Conservation (phyloP, 2,113 vertebrate genomes). For the Xenopus borealis region DNA sequence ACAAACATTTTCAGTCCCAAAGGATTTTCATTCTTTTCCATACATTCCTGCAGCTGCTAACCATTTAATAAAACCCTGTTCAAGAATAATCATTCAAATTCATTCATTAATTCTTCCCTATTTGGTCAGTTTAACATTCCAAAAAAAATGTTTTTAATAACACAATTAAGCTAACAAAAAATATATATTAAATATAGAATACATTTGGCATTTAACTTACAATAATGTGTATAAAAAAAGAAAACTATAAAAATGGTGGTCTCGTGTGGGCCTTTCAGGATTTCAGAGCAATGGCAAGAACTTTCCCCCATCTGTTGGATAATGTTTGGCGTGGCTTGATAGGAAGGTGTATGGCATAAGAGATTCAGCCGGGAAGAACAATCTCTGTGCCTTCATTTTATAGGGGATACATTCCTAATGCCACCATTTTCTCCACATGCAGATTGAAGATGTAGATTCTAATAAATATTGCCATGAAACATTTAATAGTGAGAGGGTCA, state of each 20-base stretch:
- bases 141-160: constrained; percentile 4
- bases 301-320: background rate
- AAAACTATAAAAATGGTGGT: constrained; percentile 15
- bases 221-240: constrained; percentile 13
- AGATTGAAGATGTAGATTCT: background rate
- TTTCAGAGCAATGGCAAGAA: background rate
- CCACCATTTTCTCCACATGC: background rate
- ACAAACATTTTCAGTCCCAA: no score
- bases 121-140: constrained; percentile 18
- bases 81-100: background rate
- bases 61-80: background rate
- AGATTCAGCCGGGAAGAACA: background rate
- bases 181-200: constrained; percentile 45
- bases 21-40: no score
- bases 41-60: no score
- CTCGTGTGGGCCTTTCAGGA: background rate
- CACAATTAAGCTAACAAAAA: constrained; percentile 15
- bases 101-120: background rate
- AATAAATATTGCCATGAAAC: background rate
- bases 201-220: constrained; percentile 43
- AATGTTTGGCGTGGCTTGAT: background rate
- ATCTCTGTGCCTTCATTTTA: background rate
- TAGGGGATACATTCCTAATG: background rate
- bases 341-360: background rate
- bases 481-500: background rate